A percentile compares a stretch with the other conserved stretches of the same genome.
Evolutionary conservation across 2,113 vertebrate genomes (phyloP).

Genomic region (Sceloporus undulatus): DNA sequence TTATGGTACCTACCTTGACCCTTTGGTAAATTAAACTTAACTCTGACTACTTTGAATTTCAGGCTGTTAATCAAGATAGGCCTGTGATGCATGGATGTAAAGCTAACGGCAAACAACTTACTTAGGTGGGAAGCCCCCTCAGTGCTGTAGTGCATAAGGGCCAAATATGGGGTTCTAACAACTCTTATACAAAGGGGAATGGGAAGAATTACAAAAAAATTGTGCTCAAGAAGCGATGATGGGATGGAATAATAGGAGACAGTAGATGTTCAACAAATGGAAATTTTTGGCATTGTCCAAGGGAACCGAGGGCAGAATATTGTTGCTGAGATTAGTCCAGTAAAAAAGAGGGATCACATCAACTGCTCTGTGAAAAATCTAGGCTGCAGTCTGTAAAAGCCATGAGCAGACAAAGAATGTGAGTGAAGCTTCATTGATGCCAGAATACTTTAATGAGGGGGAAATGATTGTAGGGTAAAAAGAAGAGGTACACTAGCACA

Average conservation of each 20-base stretch:
- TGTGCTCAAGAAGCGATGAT: background rate
- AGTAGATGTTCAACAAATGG: background rate
- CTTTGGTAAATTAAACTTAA: conserved; percentile 24
- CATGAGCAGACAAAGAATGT: background rate
- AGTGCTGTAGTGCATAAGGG: background rate
- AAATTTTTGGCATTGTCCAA: background rate
- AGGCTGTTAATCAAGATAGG: conserved; percentile 5
- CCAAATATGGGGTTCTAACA: background rate
- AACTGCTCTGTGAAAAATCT: background rate
- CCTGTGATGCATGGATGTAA: background rate
- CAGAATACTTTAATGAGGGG: background rate
- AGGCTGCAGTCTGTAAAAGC: background rate
- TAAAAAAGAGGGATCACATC: background rate
- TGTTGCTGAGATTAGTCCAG: background rate
- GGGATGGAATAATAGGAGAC: background rate
- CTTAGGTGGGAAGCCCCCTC: background rate
- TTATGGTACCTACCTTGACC: conserved; percentile 24
- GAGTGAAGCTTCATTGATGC: background rate
- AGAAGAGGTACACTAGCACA: background rate
- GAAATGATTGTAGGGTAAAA: background rate
- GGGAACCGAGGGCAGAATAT: background rate
- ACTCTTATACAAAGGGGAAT: background rate
- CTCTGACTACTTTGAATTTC: conserved; percentile 29
- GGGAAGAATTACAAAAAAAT: background rate
- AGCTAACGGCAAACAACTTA: background rate